Conservation (phyloP, 2,888 invertebrate genomes). For the Hydropsyche betteni region DNA sequence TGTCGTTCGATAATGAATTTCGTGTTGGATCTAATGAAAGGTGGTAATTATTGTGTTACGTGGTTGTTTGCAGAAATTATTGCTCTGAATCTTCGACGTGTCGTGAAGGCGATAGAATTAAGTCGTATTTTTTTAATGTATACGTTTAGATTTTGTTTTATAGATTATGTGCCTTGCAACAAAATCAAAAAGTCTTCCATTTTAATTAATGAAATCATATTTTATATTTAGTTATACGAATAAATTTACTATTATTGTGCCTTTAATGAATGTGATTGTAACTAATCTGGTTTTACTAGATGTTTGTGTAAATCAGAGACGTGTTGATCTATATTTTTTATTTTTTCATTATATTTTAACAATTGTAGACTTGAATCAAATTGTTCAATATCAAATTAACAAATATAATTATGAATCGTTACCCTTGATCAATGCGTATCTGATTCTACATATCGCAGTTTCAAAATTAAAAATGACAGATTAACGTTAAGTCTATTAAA, state of each 20-base stretch:
- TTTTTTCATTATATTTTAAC: neutral
- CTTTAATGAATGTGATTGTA: slow-evolving; percentile 20
- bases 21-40: too few species aligned
- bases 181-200: slow-evolving; percentile 45
- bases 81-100: too few species aligned
- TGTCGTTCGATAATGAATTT: slow-evolving; percentile 29
- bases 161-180: slow-evolving; percentile 40
- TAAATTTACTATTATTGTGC: slow-evolving; percentile 8
- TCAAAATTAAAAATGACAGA: too few species aligned
- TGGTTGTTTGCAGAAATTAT: too few species aligned
- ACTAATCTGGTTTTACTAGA: neutral
- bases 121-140: neutral
- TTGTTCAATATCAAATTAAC: neutral
- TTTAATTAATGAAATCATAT: neutral
- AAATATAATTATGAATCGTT: too few species aligned
- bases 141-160: neutral
- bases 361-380: neutral
- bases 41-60: too few species aligned
- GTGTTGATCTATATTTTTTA: neutral
- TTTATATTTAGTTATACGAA: too few species aligned
- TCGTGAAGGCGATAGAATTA: too few species aligned
- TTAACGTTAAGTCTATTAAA: neutral
- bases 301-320: neutral
- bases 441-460: too few species aligned
- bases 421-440: too few species aligned